These are phyloP conservation scores for Ardeotis arabs DNA, from an alignment of 2,113 vertebrate species.

Conservation along the genomic window DNA sequence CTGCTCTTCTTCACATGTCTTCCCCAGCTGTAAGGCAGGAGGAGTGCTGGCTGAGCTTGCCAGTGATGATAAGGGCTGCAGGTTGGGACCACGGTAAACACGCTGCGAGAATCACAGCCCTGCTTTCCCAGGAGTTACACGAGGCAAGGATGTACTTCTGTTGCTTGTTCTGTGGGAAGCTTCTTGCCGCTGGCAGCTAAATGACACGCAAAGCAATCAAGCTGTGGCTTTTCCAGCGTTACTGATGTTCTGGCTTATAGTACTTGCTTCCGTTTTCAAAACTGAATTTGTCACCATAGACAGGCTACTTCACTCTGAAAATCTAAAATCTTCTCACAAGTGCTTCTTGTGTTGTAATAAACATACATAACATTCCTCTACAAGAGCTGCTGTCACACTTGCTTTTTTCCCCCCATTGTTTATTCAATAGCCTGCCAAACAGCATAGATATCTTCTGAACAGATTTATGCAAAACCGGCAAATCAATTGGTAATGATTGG, in stretches of 20 bases:
- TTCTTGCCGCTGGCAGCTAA: neutral
- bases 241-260: neutral
- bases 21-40: neutral
- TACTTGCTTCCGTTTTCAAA: neutral
- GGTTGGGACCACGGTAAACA: slow-evolving; percentile 3
- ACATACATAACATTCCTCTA: neutral
- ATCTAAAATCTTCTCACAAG: neutral
- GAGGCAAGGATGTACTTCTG: neutral
- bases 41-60: neutral
- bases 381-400: neutral
- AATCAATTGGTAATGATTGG: neutral
- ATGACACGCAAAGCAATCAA: neutral
- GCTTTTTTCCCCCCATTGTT: neutral
- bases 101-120: neutral
- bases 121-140: neutral
- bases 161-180: neutral
- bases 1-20: neutral
- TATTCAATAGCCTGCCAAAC: neutral
- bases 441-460: neutral
- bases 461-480: neutral
- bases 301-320: neutral
- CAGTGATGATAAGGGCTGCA: slow-evolving; percentile 14
- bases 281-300: neutral
- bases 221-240: neutral
- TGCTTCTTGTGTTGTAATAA: neutral